These are phyloP conservation scores for Caranx melampygus DNA, from an alignment of 2,113 vertebrate species.

Conservation along the genomic window DNA sequence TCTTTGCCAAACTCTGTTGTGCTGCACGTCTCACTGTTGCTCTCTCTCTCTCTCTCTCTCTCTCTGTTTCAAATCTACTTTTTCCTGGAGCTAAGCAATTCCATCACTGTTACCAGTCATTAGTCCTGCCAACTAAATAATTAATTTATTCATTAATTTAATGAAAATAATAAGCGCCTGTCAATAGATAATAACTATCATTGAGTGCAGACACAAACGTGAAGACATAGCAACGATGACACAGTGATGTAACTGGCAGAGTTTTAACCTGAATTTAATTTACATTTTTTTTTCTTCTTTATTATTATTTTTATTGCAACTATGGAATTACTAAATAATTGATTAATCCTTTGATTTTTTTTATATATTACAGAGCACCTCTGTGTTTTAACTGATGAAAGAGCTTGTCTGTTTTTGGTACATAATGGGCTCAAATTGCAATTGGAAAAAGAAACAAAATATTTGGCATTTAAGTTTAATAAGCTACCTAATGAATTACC, in stretches of 20 bases:
- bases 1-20: slow-evolving; percentile 44
- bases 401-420: too few relatives aligned
- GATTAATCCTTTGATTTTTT: too few relatives aligned
- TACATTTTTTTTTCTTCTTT: too few relatives aligned
- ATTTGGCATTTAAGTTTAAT: too few relatives aligned
- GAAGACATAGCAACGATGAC: background rate
- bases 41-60: background rate
- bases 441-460: too few relatives aligned
- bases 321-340: too few relatives aligned
- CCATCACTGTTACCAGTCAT: background rate
- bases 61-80: slow-evolving; percentile 1
- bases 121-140: background rate
- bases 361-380: too few relatives aligned
- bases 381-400: too few relatives aligned
- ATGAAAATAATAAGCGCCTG: slow-evolving; percentile 24
- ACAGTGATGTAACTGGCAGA: background rate
- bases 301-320: too few relatives aligned
- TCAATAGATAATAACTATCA: background rate
- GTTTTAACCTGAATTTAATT: too few relatives aligned
- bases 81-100: background rate
- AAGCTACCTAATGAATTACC: too few relatives aligned
- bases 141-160: slow-evolving; percentile 5
- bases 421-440: too few relatives aligned
- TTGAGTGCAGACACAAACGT: slow-evolving; percentile 21
- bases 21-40: slow-evolving; percentile 17